Percentiles rank a stretch among this genome's conserved stretches.
Evolutionary conservation across 2,113 vertebrate species (phyloP).

Genomic region (Mormyrus lacerda): DNA sequence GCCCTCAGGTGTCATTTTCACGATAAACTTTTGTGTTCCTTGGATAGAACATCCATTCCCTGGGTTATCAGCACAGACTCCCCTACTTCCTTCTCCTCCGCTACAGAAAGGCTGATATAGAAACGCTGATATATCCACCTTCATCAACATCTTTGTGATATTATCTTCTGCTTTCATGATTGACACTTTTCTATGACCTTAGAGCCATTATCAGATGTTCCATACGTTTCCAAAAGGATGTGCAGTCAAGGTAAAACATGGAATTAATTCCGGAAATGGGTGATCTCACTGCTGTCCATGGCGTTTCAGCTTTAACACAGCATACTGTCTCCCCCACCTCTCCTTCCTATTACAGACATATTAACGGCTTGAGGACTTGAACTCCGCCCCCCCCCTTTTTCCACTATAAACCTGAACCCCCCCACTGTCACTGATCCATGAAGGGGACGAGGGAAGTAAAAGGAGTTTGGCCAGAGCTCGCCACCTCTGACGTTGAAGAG

Average conservation of each 20-base stretch:
- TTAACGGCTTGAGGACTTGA: not conserved
- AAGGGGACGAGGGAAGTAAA: not conserved
- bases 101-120: not conserved
- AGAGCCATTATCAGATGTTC: constrained; percentile 38
- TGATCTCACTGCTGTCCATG: constrained; percentile 33
- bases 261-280: constrained; percentile 54
- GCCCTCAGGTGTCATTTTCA: not conserved
- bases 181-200: constrained; percentile 52
- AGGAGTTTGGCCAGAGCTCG: not conserved
- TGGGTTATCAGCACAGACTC: not conserved
- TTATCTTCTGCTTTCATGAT: constrained; percentile 43
- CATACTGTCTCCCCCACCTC: constrained; percentile 6
- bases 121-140: constrained; percentile 1
- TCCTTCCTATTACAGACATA: not conserved
- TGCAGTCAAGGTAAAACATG: constrained; percentile 41
- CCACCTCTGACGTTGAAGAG: not conserved
- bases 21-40: not conserved
- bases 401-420: not conserved
- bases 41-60: not conserved
- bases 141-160: constrained; percentile 5
- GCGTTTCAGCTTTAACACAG: constrained; percentile 33
- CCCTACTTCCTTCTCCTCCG: not conserved
- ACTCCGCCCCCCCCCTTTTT: not conserved
- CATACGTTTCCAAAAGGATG: constrained; percentile 48
- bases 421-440: not conserved